These are phyloP conservation scores for Stenotaenia linearis DNA, from an alignment of 2,888 invertebrate species.

Conservation along the genomic window DNA sequence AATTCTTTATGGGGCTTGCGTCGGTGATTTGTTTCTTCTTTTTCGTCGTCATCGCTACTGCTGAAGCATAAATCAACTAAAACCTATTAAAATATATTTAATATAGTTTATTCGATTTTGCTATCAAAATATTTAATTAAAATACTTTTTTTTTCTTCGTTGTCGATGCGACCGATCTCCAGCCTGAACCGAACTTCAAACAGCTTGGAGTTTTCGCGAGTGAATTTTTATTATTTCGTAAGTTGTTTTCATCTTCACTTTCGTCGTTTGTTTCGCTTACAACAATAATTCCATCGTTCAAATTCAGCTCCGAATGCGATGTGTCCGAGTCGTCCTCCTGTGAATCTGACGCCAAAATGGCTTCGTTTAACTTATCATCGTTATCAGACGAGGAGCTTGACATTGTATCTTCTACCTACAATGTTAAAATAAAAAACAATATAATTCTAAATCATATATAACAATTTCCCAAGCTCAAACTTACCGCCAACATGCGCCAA, in stretches of 20 bases:
- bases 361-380: not conserved
- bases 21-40: not conserved
- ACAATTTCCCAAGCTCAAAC: not conserved
- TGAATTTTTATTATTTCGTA: not conserved
- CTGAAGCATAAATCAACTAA: not conserved
- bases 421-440: not conserved
- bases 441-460: not conserved
- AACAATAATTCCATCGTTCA: not conserved
- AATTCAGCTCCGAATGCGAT: not conserved
- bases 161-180: not conserved
- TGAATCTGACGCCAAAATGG: not conserved
- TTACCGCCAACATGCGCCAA: not conserved
- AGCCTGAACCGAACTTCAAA: not conserved
- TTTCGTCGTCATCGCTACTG: not conserved
- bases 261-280: not conserved
- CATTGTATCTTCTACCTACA: not conserved
- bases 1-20: not conserved
- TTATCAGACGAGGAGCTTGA: not conserved
- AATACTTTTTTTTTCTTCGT: not conserved
- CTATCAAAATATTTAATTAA: not conserved
- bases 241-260: not conserved
- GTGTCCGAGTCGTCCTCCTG: not conserved
- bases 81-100: not conserved
- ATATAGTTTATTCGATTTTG: not conserved
- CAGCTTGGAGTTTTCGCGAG: not conserved